These are phyloP conservation scores for Heliocidaris tuberculata DNA, from an alignment of 35 echinoderm and acorn worm species.

Conservation along the genomic window DNA sequence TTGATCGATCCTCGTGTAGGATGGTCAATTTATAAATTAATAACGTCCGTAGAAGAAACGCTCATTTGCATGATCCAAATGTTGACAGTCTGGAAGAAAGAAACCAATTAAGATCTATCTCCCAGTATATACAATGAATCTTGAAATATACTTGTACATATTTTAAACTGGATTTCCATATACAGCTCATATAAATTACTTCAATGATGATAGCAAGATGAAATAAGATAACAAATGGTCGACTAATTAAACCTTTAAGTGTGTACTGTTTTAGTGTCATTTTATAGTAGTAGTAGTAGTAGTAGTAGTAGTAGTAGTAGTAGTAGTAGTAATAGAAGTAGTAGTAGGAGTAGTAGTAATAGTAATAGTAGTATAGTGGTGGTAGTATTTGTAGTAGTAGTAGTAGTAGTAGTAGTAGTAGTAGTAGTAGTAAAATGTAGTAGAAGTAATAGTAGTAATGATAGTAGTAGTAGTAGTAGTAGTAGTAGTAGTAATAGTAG, in stretches of 20 bases:
- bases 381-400: background rate
- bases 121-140: too few species aligned
- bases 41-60: background rate
- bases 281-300: background rate
- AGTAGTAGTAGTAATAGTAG: background rate
- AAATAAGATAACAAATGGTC: too few species aligned
- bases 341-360: constrained; percentile 45
- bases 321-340: constrained; percentile 18
- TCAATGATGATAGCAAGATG: too few species aligned
- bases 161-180: too few species aligned
- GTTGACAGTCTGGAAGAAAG: background rate
- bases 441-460: constrained; percentile 24
- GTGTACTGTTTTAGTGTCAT: too few species aligned
- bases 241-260: too few species aligned
- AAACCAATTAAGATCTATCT: background rate
- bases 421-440: background rate
- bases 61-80: background rate
- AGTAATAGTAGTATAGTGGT: constrained; percentile 40
- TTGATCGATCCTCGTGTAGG: background rate
- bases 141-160: background rate
- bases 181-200: too few species aligned
- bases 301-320: background rate
- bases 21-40: background rate
- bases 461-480: background rate
- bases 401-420: constrained; percentile 10